Base-by-base conservation (phyloP, 2,113 vertebrate genomes). In the Callipepla squamata region DNA sequence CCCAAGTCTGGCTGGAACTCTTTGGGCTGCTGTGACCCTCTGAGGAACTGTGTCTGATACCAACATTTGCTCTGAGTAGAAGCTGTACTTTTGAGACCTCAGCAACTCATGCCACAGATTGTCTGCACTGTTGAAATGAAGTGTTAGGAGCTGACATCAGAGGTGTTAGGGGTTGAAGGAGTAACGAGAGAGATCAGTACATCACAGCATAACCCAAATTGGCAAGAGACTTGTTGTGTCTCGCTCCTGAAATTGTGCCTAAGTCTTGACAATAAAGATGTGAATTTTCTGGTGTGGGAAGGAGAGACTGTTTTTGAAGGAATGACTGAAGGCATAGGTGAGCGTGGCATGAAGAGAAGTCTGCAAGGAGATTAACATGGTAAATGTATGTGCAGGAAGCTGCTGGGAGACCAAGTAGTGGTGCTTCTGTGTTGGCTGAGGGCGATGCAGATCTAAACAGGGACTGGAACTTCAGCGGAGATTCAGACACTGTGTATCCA, bases 331-430 rank as follows among this genome's bases (percentile, higher is more conserved):
- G 12, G 51, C 32, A 7, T 23, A 21, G 42, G 19, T 83, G 34
- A 42, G 8, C 0, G 0, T 14, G 32, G 25, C 34, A 2, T 26
- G 21, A 57, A 45, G 59, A 15, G 77, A 48, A 20, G 14, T 23
- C 28, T 67, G 28, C 17, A 36, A 73, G 11, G 40, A 10, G 21
- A 19, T 18, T 48, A 44, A 21, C 6, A 20, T 10, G 38, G 23
- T 40, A 74, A 55, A 55, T 78, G 22, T 47, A 45, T 25, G 17
- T 83, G 14, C 32, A 63, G 45, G 57, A 6, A 70, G 34, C 16
- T 36, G 45, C 66, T 74, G 65, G 4, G 20, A 67, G 55, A 8
- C 5, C 8, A 47, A 58, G 17, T 14, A 45, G 11, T 51, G 22
- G 8, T 65, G 30, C 55, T 80, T 38, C 68, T 86, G 14, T 68